These are phyloP conservation scores for Gallinago stenura DNA, from an alignment of 2,797 vertebrate species.

Conservation along the genomic window DNA sequence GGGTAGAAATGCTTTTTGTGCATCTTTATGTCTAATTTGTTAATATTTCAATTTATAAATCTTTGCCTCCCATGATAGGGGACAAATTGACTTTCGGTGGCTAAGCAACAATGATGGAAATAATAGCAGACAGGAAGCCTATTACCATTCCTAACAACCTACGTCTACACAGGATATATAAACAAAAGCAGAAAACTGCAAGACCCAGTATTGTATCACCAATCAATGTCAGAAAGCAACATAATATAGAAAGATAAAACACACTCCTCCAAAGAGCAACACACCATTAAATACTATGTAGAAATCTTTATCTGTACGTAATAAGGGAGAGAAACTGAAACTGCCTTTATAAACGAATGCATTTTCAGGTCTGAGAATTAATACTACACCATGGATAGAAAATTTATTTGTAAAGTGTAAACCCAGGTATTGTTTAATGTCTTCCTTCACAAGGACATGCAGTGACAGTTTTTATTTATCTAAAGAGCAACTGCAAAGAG, in stretches of 20 bases:
- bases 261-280: not conserved
- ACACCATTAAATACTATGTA: not conserved
- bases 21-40: not conserved
- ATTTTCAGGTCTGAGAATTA: not conserved
- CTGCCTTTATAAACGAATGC: not conserved
- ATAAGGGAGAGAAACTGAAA: not conserved
- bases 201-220: not conserved
- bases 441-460: not conserved
- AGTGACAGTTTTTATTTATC: slow-evolving; percentile 11
- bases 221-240: not conserved
- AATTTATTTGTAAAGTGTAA: slow-evolving; percentile 10
- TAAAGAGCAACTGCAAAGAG: not conserved
- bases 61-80: not conserved
- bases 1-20: not conserved
- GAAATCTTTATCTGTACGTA: not conserved
- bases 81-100: not conserved
- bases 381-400: not conserved
- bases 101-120: not conserved
- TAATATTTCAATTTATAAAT: not conserved
- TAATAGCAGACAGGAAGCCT: not conserved
- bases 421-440: not conserved
- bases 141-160: not conserved
- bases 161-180: not conserved
- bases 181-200: not conserved
- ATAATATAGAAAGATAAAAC: not conserved